phyloP scores from a whole-genome alignment of 2,113 vertebrate genomes.

The Gobius niger region DNA sequence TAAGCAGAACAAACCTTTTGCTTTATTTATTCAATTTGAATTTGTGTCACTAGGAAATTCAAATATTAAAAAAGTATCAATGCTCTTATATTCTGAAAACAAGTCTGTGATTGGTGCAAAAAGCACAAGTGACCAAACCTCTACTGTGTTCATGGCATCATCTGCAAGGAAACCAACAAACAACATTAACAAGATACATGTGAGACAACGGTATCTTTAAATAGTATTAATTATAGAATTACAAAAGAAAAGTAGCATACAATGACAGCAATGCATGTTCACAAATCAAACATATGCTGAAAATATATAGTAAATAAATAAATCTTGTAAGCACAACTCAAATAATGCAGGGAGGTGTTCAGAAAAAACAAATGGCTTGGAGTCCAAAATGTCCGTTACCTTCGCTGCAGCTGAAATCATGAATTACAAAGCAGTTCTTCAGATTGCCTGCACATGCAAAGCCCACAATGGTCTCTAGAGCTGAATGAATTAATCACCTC shows the following conservation, averaged over 20 bases:
- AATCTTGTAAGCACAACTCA: conserved; percentile 70
- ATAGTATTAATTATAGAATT: conserved; percentile 79
- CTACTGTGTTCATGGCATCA: too few species aligned
- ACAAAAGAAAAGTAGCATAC: conserved; percentile 76
- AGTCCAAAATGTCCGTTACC: conserved; percentile 54
- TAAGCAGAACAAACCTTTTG: too few species aligned
- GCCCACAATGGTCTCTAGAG: conserved; percentile 39
- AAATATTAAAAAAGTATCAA: background rate
- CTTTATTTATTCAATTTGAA: background rate
- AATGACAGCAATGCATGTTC: conserved; percentile 75
- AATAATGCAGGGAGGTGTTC: conserved; percentile 30
- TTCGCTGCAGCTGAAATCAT: conserved; percentile 48
- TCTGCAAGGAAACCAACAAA: conserved; percentile 33
- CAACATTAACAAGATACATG: conserved; percentile 69
- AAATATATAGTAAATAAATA: conserved; percentile 83
- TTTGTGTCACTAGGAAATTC: background rate
- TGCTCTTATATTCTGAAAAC: background rate
- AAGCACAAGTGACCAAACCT: too few species aligned
- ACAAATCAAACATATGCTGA: conserved; percentile 76
- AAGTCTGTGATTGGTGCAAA: background rate
- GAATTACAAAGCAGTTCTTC: conserved; percentile 23
- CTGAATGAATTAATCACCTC: conserved; percentile 24
- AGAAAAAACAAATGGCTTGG: conserved; percentile 54
- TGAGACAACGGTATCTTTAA: conserved; percentile 76
- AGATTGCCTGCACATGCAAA: conserved; percentile 41